Evolutionary conservation across 2,113 vertebrate genomes (phyloP).

Genomic region (Ariopsis seemanni): DNA sequence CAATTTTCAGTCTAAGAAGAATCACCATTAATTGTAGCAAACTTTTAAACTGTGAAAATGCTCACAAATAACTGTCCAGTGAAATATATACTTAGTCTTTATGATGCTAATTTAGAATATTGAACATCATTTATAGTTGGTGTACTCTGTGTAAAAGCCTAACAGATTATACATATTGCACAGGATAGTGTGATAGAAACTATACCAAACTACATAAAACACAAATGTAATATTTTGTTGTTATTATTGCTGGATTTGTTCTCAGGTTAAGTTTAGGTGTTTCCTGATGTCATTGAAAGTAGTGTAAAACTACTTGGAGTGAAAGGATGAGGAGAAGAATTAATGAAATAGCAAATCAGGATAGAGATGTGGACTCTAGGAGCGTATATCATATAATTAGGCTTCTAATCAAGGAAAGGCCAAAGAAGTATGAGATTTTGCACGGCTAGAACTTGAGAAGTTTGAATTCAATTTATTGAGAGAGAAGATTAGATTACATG

Average conservation of each 20-base stretch:
- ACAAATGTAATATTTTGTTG: not conserved
- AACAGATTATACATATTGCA: not conserved
- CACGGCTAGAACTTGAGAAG: not conserved
- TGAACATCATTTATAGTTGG: not conserved
- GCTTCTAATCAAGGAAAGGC: not conserved
- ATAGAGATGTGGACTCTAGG: not conserved
- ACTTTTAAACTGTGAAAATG: not conserved
- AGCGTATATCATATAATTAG: not conserved
- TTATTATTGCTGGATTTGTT: not conserved
- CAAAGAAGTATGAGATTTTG: not conserved
- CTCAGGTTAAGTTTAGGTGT: not conserved
- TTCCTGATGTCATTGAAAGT: not conserved
- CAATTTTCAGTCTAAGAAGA: not conserved
- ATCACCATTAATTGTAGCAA: not conserved
- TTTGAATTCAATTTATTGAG: not conserved
- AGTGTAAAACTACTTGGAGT: not conserved
- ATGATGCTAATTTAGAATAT: not conserved
- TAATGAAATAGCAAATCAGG: not conserved
- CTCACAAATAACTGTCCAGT: not conserved
- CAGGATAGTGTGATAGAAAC: not conserved
- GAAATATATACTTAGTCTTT: not conserved
- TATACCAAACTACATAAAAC: not conserved
- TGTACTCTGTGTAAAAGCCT: not conserved
- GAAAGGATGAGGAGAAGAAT: not conserved
- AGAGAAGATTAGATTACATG: not conserved